Evolutionary conservation across 1,140 invertebrate genomes (phyloP).

Genomic region (Lanistes nyassanus): DNA sequence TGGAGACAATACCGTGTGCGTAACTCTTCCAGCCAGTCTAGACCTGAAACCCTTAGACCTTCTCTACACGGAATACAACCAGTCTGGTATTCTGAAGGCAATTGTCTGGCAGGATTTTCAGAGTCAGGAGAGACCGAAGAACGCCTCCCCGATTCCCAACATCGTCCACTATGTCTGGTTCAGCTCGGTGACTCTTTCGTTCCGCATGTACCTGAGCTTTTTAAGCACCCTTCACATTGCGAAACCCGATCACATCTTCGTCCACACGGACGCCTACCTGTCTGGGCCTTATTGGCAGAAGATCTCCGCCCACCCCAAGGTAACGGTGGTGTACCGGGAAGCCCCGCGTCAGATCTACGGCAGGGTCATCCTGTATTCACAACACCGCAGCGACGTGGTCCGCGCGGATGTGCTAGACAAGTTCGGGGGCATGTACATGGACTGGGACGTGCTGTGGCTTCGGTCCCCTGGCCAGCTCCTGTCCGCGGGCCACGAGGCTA

Average conservation of each 20-base stretch:
- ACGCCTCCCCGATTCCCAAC: constrained; percentile 39
- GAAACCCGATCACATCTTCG: constrained; percentile 50
- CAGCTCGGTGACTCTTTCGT: constrained; percentile 38
- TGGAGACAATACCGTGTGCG: background rate
- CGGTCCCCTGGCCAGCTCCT: constrained; percentile 42
- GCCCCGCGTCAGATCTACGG: constrained; percentile 44
- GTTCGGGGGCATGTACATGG: constrained; percentile 59
- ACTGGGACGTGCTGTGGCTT: constrained; percentile 60
- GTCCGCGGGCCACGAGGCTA: constrained; percentile 37
- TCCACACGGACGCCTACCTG: constrained; percentile 47
- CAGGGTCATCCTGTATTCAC: constrained; percentile 43
- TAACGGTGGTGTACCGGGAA: constrained; percentile 46
- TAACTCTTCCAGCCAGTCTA: background rate
- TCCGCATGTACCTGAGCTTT: constrained; percentile 55
- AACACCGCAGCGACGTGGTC: constrained; percentile 56
- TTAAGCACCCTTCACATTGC: constrained; percentile 50
- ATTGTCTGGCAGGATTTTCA: constrained; percentile 23
- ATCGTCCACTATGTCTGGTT: constrained; percentile 58
- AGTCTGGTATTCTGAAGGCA: background rate
- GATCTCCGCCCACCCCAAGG: constrained; percentile 38
- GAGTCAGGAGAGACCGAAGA: background rate
- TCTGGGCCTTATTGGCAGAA: constrained; percentile 46
- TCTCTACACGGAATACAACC: background rate
- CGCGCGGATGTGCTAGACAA: constrained; percentile 53
- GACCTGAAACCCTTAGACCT: background rate